Conservation (phyloP, 2,888 invertebrate species). For the Eledona agricola region DNA sequence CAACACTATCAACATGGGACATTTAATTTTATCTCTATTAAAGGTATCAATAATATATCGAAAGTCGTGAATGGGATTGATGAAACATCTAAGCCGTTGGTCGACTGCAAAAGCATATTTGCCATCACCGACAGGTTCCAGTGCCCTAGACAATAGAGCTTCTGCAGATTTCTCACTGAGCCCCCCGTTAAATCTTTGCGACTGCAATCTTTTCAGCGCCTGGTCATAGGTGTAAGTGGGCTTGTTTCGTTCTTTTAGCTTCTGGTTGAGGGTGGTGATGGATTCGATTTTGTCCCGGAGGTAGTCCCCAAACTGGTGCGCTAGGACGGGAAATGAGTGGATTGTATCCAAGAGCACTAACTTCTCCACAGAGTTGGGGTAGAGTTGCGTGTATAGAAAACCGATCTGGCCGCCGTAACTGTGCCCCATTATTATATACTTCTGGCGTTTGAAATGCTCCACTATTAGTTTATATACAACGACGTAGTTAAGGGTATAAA, state of each 20-base stretch:
- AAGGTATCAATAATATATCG: slow-evolving; percentile 55
- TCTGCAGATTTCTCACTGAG: slow-evolving; percentile 64
- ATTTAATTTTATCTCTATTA: slow-evolving; percentile 51
- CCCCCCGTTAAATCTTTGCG: slow-evolving; percentile 55
- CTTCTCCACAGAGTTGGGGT: slow-evolving; percentile 61
- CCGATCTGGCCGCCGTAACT: slow-evolving; percentile 65
- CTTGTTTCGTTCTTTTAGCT: slow-evolving; percentile 42
- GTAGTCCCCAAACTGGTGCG: slow-evolving; percentile 46
- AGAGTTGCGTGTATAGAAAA: slow-evolving; percentile 57
- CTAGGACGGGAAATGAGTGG: slow-evolving; percentile 47
- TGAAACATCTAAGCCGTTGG: slow-evolving; percentile 61
- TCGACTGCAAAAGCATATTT: slow-evolving; percentile 68
- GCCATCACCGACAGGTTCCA: slow-evolving; percentile 60
- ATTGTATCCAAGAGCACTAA: slow-evolving; percentile 62
- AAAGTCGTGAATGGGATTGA: slow-evolving; percentile 56
- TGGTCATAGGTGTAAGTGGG: slow-evolving; percentile 63
- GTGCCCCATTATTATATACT: slow-evolving; percentile 57
- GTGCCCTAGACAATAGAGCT: slow-evolving; percentile 63
- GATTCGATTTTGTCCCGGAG: slow-evolving; percentile 58
- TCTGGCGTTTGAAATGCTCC: slow-evolving; percentile 53
- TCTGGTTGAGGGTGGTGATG: slow-evolving; percentile 54
- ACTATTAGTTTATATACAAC: slow-evolving; percentile 53
- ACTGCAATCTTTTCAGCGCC: slow-evolving; percentile 63
- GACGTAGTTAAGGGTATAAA: slow-evolving; percentile 62
- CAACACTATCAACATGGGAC: slow-evolving; percentile 58